Percentiles rank a stretch among this genome's conserved stretches.
Conservation (phyloP, 2,113 vertebrate species). For the Dissostichus mawsoni region DNA sequence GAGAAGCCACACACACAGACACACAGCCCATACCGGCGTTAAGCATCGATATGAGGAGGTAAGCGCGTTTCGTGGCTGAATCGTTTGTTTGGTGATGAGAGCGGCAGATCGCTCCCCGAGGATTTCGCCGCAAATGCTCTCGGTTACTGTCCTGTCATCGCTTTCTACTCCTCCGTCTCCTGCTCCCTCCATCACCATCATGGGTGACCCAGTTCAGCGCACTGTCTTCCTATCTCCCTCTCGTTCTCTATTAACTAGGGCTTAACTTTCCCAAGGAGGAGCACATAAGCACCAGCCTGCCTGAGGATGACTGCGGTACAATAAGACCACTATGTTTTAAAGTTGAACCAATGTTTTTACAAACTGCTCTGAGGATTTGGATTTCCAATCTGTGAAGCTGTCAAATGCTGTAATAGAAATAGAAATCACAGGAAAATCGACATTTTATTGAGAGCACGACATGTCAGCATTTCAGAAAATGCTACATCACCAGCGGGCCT, state of each 20-base stretch:
- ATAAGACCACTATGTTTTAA: not conserved
- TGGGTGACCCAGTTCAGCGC: conserved; percentile 65
- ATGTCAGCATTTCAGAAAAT: too few relatives aligned
- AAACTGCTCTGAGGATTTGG: conserved; percentile 11
- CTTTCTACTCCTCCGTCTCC: conserved; percentile 22
- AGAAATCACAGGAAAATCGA: too few relatives aligned
- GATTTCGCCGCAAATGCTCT: conserved; percentile 38
- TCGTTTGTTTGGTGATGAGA: conserved; percentile 26
- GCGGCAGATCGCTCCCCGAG: conserved; percentile 31
- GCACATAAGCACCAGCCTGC: conserved; percentile 19
- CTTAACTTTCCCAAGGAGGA: conserved; percentile 46
- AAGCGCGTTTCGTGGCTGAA: conserved; percentile 38
- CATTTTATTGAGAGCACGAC: too few relatives aligned
- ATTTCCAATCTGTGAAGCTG: not conserved
- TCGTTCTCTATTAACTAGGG: conserved; percentile 28
- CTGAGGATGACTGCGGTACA: conserved; percentile 6
- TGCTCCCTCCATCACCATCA: conserved; percentile 45
- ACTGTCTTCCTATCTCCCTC: conserved; percentile 7
- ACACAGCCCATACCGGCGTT: not conserved
- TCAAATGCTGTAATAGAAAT: too few relatives aligned
- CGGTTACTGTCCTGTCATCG: conserved; percentile 1
- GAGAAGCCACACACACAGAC: conserved; percentile 30
- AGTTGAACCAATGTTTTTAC: not conserved
- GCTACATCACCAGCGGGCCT: too few relatives aligned
- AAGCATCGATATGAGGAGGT: conserved; percentile 56